Base-by-base conservation (phyloP, 2,888 invertebrate species). In the Entomobrya proxima region DNA sequence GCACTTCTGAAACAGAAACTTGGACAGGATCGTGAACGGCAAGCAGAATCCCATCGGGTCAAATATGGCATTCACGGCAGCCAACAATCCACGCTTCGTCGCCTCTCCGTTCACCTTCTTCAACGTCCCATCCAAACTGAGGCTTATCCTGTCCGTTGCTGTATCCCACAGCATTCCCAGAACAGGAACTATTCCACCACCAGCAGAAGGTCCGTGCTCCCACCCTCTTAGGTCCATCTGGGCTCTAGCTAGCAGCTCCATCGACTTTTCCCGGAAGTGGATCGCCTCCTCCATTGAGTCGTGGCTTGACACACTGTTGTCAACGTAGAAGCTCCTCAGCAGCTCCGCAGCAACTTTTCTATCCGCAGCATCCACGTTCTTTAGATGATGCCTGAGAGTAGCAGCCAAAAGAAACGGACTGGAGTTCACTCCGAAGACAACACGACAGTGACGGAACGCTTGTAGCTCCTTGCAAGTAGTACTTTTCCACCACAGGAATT, bases 141-240 rank as follows among this genome's bases (percentile, higher is more conserved):
- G 3, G 1, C 15, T 2, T 58, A 61, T 1, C 1, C 5, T 18
- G 11, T 61, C 61, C 2, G 32, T 2, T 35, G 15, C 18, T 18
- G 50, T 18, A 13, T 50, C 15, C 74, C 74, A 74, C 9, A n/a
- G 3, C 32, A 74, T 32, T 18, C 74, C 74, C 2, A 74, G 50
- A 5, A 74, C 50, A 9, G 74, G 50, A 3, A 74, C 32, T 11
- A 18, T 1, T 9, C 50, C 30, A 0, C 15, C 32, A 3, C 32
- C 47, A 7, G 27, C 0, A 9, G 50, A 47, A 11, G 50, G 50
- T 30, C 74, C 50, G 11, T 30, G 3, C 47, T 74, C 74, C 74
- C 74, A 74, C n/a, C 77, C 61, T 30, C 77, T n/a, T 0, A 77
- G 32, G 24, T 77, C 47, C 7, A 77, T 21, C 3, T 44, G 21